Conservation (phyloP, 2,888 invertebrate species). For the Drosophila testacea region DNA sequence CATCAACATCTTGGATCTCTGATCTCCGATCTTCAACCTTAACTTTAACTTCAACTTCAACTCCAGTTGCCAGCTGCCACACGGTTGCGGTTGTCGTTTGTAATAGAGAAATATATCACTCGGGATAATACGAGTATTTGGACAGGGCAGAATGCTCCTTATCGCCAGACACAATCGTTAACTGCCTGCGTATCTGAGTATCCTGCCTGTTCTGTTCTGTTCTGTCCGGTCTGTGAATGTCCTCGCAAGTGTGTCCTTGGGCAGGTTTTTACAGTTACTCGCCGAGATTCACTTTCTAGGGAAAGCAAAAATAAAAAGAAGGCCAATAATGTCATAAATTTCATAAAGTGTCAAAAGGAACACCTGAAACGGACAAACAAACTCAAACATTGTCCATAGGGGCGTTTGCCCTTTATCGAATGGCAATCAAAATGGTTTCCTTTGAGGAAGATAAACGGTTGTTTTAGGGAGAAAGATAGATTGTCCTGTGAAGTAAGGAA, state of each 20-base stretch:
- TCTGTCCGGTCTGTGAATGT: constrained; percentile 5
- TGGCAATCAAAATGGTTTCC: constrained; percentile 33
- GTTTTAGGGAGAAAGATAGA: not conserved
- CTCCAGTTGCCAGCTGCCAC: constrained; percentile 32
- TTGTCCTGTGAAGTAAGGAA: not conserved
- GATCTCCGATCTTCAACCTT: constrained; percentile 18
- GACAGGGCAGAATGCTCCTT: constrained; percentile 39
- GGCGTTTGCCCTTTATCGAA: constrained; percentile 42
- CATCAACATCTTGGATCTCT: constrained; percentile 12
- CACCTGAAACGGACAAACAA: constrained; percentile 58
- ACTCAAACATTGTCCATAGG: constrained; percentile 34
- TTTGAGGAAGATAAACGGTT: constrained; percentile 19
- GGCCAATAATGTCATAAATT: constrained; percentile 81
- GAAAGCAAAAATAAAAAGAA: constrained; percentile 53
- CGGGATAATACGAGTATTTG: constrained; percentile 46
- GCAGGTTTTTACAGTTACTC: constrained; percentile 69
- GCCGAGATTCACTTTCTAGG: constrained; percentile 58
- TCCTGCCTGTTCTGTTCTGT: not conserved
- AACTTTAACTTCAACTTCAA: not conserved
- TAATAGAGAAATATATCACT: constrained; percentile 77
- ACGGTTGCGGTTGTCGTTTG: constrained; percentile 44
- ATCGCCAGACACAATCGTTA: constrained; percentile 55
- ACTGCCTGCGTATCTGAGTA: constrained; percentile 20
- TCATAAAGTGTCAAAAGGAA: constrained; percentile 82
- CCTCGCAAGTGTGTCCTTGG: constrained; percentile 51